Evolutionary conservation across 1,140 invertebrate genomes (phyloP), one percentile per base, ranked within the genome.

Genomic region (Subanguina moxae): DNA sequence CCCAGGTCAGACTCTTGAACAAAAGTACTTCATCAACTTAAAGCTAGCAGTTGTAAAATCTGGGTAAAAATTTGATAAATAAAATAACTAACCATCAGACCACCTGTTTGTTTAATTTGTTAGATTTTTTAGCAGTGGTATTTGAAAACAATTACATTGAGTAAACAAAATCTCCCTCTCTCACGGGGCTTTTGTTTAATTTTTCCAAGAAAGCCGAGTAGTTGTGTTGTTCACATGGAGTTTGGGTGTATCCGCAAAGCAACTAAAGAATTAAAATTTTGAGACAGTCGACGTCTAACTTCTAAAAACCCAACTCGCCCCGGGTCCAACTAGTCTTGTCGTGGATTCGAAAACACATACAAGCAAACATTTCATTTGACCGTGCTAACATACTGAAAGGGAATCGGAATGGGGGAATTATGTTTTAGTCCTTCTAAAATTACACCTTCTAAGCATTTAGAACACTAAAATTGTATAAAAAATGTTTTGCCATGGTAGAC

Each of bases 181-280:
- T 57, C 13, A 42, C 65, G 15, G 74, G 76, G 62, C 78, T 71
- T 19, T 77, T 77, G 64, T 82, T 82, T 13, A 82, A 62, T 67
- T 78, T 80, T 63, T 82, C 81, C 38, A 82, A 64, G 65, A 82
- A 81, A 9, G 77, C 67, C 1, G 80, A 82, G 57, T 82, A 82
- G 62, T 82, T 78, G 56, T 73, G 46, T 68, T 82, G 80, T 23
- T 70, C 67, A 62, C 80, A 82, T 25, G 67, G 68, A 25, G 76
- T 61, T 27, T 74, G 71, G 15, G 80, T 80, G 67, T 82, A 81
- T 15, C 78, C 79, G 62, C 79, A 81, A 11, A 82, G 69, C 19
- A 81, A 38, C 76, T 81, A 58, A 71, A 80, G 66, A 62, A 57
- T 45, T 13, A 7, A 23, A 23, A 57, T 45, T 21, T 23, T 61